Evolutionary conservation across 1,140 invertebrate species (phyloP), one percentile per base, ranked within the genome.

Genomic region (Bilobella aurantiaca): DNA sequence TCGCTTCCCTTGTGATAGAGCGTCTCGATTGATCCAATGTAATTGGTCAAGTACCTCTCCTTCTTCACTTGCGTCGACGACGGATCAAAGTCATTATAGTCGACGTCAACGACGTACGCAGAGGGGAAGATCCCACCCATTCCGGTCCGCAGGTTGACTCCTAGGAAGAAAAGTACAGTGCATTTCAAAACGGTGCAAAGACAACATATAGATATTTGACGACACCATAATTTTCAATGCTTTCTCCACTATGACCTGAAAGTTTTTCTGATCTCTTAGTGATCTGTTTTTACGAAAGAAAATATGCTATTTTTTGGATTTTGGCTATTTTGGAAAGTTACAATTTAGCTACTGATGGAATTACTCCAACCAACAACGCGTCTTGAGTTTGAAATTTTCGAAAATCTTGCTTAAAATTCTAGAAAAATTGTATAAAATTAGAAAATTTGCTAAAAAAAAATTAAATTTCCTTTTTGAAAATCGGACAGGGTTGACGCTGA

Each of bases 11-110:
- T 98, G 78, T 97, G 93, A 68, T 89, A 87, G 64, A 89, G 81
- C 0, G 95, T 96, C 78, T 98, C 95, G 42, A 98, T 89, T 1
- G 93, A 96, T 0, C 95, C 95, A 72, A 98, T 84, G 77, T 97
- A 97, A 73, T 91, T 89, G 72, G 98, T 79, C 58, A 95, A 83
- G 77, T 94, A 98, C 73, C 91, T 80, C 77, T 93, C 90, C 68
- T 89, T 82, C 77, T 91, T 87, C 25, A 91, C 86, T 79, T 91
- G 86, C 68, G 89, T 85, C 73, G 85, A 86, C 66, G 87, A 83
- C 31, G 91, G 89, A 79, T 95, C 91, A 74, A 93, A 93, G 72
- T 94, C 91, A 74, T 89, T 91, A 77, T 96, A 95, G 72, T 96
- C 92, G 77, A 96, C 86, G 75, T 98, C 94, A 1, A 94, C 93